These are phyloP conservation scores for Ganaspis brasiliensis DNA, from an alignment of 2,888 invertebrate species.

Conservation along the genomic window DNA sequence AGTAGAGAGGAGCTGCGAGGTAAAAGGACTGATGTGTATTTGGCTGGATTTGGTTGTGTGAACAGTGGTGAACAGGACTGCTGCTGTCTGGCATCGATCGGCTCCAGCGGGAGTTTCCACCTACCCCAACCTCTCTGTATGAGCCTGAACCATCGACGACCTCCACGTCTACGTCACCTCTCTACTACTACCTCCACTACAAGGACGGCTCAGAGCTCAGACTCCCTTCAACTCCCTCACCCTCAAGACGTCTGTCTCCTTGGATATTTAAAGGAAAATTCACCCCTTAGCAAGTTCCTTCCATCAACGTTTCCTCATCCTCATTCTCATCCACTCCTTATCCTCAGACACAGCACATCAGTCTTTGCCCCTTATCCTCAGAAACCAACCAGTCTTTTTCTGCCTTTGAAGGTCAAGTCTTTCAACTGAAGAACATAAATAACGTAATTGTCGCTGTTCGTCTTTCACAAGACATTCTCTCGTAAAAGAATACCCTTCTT, in stretches of 20 bases:
- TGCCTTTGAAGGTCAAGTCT: not conserved
- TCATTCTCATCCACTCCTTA: constrained; percentile 9
- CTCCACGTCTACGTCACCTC: constrained; percentile 63
- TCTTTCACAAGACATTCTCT: too few relatives aligned
- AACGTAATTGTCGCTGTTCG: too few relatives aligned
- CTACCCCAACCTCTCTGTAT: constrained; percentile 79
- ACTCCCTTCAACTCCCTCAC: constrained; percentile 52
- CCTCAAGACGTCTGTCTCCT: constrained; percentile 50
- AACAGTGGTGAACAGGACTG: constrained; percentile 66
- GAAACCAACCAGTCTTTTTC: not conserved
- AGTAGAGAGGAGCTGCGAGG: constrained; percentile 56
- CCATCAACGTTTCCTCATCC: constrained; percentile 11
- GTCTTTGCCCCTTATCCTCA: not conserved
- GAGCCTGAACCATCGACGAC: constrained; percentile 78
- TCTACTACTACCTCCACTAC: not conserved
- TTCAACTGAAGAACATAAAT: too few relatives aligned
- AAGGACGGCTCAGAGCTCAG: not conserved
- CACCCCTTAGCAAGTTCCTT: constrained; percentile 5
- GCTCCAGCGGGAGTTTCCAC: constrained; percentile 65
- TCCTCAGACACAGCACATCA: not conserved
- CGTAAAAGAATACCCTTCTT: too few relatives aligned
- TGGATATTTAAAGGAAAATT: constrained; percentile 35
- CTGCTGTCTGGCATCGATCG: constrained; percentile 80
- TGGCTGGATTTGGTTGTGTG: constrained; percentile 78
- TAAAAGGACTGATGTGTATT: constrained; percentile 66